Conservation (phyloP, 1,140 invertebrate species). For the Heliconius nattereri region DNA sequence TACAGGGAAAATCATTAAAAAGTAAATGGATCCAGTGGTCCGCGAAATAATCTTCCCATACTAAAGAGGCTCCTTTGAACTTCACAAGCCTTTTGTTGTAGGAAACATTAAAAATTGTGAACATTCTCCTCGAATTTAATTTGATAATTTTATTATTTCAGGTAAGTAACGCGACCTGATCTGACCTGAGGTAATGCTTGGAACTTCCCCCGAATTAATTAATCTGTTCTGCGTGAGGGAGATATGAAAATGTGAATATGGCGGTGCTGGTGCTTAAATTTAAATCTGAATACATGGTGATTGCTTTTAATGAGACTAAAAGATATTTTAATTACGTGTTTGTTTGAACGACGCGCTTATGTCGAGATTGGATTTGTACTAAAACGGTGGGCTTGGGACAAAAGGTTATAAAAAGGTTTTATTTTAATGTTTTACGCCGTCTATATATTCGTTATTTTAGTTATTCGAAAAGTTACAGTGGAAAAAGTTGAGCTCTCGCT, state of each 20-base stretch:
- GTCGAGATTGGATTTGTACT: background rate
- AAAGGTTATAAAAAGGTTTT: background rate
- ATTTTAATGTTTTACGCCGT: background rate
- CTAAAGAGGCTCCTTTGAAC: conserved; percentile 21
- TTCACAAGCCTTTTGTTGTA: conserved; percentile 17
- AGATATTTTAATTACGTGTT: background rate
- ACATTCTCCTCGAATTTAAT: conserved; percentile 26
- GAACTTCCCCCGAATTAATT: conserved; percentile 35
- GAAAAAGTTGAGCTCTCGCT: background rate
- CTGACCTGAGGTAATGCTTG: conserved; percentile 32
- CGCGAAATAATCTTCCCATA: conserved; percentile 27
- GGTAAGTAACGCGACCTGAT: conserved; percentile 39
- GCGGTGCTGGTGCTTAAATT: conserved; percentile 14
- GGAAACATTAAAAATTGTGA: conserved; percentile 22
- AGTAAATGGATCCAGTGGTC: conserved; percentile 22
- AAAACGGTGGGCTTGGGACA: background rate
- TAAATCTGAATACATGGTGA: conserved; percentile 19
- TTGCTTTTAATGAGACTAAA: conserved; percentile 14
- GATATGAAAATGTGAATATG: conserved; percentile 31
- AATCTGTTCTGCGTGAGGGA: conserved; percentile 32
- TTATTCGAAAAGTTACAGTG: background rate
- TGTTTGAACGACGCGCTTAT: background rate
- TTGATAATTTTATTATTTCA: conserved; percentile 42
- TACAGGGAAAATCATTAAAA: conserved; percentile 25
- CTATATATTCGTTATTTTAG: background rate